Evolutionary conservation across 1,140 invertebrate species (phyloP), one percentile per base, ranked within the genome.

Genomic region (Schlechtendalia chinensis): DNA sequence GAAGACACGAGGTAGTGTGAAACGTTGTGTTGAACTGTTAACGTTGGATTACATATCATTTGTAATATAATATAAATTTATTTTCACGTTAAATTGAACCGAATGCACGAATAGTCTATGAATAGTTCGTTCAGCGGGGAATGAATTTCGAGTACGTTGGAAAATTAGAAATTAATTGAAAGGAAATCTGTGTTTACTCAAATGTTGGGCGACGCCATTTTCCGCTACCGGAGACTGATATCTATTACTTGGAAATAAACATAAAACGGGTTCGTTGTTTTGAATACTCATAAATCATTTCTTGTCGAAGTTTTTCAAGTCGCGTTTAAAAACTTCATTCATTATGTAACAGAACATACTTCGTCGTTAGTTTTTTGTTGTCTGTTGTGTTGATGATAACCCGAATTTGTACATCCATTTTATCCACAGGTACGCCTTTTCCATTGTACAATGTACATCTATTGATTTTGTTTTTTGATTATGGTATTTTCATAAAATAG

Each of bases 181-280:
- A 19, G 10, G 69, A 29, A 27, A 63, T 32, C 58, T 1, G 54
- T 79, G 75, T 63, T 61, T 59, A 79, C 39, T 79, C 39, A 61
- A 79, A 79, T 79, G 74, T 39, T 63, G 39, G 58, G 54, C 32
- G 75, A 79, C 75, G 56, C 75, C 75, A 79, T 79, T 79, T 79
- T 63, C 72, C 75, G 75, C 56, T 58, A 16, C 75, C 32, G 75
- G 58, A 79, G 39, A 61, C 58, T 32, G 75, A 39, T 79, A 63
- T 79, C 75, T 61, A 63, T 79, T 63, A 56, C 75, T 79, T 24
- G 54, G 75, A 61, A 50, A 39, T 74, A 74, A 77, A 77, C 74
- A 74, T 50, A 58, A 74, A 74, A 61, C 39, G 75, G 75, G 75
- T 79, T 79, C 22, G 75, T 79, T 61, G 58, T 72, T 72, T 69